These are phyloP conservation scores for Phorcus lineatus DNA, from an alignment of 2,888 invertebrate species.

Conservation along the genomic window DNA sequence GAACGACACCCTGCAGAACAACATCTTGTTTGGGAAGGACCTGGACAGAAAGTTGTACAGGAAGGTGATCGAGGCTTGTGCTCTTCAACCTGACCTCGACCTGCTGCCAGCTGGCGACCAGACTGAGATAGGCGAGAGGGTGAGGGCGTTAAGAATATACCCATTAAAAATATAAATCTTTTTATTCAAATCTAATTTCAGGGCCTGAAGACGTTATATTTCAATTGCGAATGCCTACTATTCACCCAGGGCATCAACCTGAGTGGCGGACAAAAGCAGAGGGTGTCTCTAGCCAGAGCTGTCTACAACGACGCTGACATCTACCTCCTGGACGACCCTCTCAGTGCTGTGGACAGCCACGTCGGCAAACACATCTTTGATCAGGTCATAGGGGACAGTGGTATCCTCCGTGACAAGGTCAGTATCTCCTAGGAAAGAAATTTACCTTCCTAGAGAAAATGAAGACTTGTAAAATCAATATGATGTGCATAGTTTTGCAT, in stretches of 20 bases:
- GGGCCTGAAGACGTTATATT: too few relatives aligned
- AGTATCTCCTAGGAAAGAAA: slow-evolving; percentile 22
- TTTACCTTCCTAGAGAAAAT: neutral
- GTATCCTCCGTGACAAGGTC: slow-evolving; percentile 66
- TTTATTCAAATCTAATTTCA: too few relatives aligned
- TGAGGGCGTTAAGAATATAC: neutral
- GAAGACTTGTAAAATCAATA: too few relatives aligned
- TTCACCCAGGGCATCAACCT: slow-evolving; percentile 71
- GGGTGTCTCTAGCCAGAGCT: slow-evolving; percentile 73
- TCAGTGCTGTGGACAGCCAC: slow-evolving; percentile 74
- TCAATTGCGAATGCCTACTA: too few relatives aligned
- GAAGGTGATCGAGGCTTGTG: slow-evolving; percentile 90
- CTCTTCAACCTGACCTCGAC: slow-evolving; percentile 90
- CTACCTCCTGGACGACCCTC: slow-evolving; percentile 74
- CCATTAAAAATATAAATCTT: neutral
- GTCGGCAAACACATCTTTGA: slow-evolving; percentile 73
- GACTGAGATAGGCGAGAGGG: slow-evolving; percentile 94
- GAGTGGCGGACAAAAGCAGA: slow-evolving; percentile 74
- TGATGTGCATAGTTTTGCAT: too few relatives aligned
- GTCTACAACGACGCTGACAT: slow-evolving; percentile 71
- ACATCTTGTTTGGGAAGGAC: slow-evolving; percentile 91
- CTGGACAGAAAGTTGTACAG: slow-evolving; percentile 84
- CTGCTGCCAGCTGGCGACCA: slow-evolving; percentile 91
- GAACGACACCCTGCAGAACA: slow-evolving; percentile 92
- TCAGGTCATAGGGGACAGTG: slow-evolving; percentile 69